A percentile compares a stretch with the other conserved stretches of the same genome.
These are phyloP conservation scores for Hyposoter dolosus DNA, from an alignment of 2,888 invertebrate species.

Conservation along the genomic window DNA sequence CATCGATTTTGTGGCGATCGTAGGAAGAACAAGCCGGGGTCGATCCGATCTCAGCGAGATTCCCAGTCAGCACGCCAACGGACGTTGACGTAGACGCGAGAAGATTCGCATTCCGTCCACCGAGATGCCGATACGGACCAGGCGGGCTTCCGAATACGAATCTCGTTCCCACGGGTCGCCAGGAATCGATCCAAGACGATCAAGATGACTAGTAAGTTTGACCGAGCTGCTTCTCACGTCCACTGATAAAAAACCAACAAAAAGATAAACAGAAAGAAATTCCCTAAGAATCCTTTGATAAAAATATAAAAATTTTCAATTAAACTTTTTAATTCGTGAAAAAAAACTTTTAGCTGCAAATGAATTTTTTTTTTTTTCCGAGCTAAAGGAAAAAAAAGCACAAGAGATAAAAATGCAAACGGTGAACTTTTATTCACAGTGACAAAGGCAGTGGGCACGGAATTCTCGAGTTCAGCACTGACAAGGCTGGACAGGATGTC, in stretches of 20 bases:
- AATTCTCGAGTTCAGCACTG: slow-evolving; percentile 93
- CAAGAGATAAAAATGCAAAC: slow-evolving; percentile 27
- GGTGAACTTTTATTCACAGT: slow-evolving; percentile 72
- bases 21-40: slow-evolving; percentile 88
- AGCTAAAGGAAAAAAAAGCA: not conserved
- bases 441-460: slow-evolving; percentile 87
- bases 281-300: no score
- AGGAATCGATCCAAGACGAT: slow-evolving; percentile 82
- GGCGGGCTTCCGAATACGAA: slow-evolving; percentile 78
- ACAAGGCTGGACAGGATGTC: slow-evolving; percentile 94
- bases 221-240: slow-evolving; percentile 34
- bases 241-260: slow-evolving; percentile 5
- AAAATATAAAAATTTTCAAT: no score
- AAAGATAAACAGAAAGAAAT: slow-evolving; percentile 38
- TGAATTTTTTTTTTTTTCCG: not conserved
- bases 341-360: not conserved
- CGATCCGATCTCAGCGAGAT: slow-evolving; percentile 84
- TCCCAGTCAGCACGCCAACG: slow-evolving; percentile 82
- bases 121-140: slow-evolving; percentile 82
- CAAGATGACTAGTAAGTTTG: slow-evolving; percentile 82
- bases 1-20: not conserved
- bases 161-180: slow-evolving; percentile 80
- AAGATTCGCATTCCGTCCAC: slow-evolving; percentile 85
- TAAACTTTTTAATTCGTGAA: no score
- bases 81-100: slow-evolving; percentile 84